phyloP scores from a whole-genome alignment of 2,888 invertebrate genomes.

The Gryllus longicercus region DNA sequence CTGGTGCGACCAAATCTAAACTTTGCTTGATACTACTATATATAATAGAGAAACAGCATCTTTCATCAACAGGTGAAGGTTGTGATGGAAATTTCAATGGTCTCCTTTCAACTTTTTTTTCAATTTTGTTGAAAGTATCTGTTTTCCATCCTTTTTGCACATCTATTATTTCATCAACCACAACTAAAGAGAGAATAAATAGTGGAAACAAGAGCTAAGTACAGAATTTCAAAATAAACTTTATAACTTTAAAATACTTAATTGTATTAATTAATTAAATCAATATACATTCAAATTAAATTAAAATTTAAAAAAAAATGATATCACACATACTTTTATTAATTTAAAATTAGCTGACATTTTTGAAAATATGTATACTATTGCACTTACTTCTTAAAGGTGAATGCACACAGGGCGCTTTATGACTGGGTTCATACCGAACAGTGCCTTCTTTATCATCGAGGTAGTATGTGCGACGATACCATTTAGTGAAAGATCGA shows the following conservation, averaged over 20 bases:
- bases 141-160: conserved; percentile 48
- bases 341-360: not conserved
- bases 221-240: too few relatives aligned
- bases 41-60: conserved; percentile 45
- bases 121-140: conserved; percentile 47
- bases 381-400: conserved; percentile 32
- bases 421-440: conserved; percentile 42
- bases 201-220: not conserved
- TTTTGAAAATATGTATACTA: not conserved
- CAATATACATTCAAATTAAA: not conserved
- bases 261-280: not conserved
- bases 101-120: conserved; percentile 41
- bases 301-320: not conserved
- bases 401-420: conserved; percentile 38
- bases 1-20: conserved; percentile 46
- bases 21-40: conserved; percentile 42
- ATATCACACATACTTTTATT: not conserved
- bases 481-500: conserved; percentile 43
- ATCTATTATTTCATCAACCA: conserved; percentile 46
- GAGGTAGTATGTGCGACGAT: conserved; percentile 41
- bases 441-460: conserved; percentile 42
- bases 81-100: conserved; percentile 34
- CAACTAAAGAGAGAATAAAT: conserved; percentile 41
- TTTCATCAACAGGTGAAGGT: conserved; percentile 41
- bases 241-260: not conserved